Base-by-base conservation (phyloP, 2,888 invertebrate species). In the Crepidodera aurea region DNA sequence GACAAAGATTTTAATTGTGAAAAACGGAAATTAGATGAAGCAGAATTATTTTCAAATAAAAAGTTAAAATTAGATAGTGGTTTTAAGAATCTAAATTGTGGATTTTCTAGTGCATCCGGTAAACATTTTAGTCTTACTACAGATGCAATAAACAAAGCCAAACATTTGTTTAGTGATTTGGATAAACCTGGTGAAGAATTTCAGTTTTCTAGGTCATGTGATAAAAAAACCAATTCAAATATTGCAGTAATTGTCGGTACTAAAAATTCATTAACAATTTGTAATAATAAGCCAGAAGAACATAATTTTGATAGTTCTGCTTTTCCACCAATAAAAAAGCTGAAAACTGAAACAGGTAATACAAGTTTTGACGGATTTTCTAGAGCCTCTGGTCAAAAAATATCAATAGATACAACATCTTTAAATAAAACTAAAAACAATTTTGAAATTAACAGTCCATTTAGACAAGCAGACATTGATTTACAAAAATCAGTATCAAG, bases 91-190 rank as follows among this genome's bases (percentile, higher is more conserved):
- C 6, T 6, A 4, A 22, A 22, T 22, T 44, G 80, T 82, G 80
- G 69, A 81, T 68, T 65, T 57, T 34, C 61, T 25, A 63, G 60
- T 0, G 65, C 82, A n/a, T 77, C 81, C 44, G 78, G 84, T 60
- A 84, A 84, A 62, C 78, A 39, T 12, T n/a, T 40, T 13, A 4
- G 5, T 6, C 8, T 40, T 18, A 16, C 1, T 2, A n/a, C 58
- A 15, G 10, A 79, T 63, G 73, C 78, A 18, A 66, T 82, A 42
- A 71, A 68, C 4, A 78, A 73, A 69, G 79, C 76, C 22, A 77
- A 67, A 63, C 67, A 72, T n/a, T 59, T 79, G 4, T 79, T 80
- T 54, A 62, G 72, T 1, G 40, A 40, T 18, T 10, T 40, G 13
- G 13, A 34, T 12, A 22, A 22, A 22, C 3, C 12, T 12, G 13